Base-by-base conservation (phyloP, 2,888 invertebrate genomes). In the Eumerus sabulonum region DNA sequence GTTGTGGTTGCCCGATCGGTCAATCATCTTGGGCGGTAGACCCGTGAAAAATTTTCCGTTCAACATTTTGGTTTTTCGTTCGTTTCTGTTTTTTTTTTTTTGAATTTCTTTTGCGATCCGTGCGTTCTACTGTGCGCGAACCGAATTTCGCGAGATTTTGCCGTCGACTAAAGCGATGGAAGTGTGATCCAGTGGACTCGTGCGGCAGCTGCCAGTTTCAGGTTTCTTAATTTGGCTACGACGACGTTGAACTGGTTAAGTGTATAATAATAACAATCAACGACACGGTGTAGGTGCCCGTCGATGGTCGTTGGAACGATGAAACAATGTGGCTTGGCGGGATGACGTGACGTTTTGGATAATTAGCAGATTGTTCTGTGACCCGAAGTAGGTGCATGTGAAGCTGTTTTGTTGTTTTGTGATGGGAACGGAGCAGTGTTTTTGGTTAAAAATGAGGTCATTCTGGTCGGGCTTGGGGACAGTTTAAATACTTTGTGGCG, bases 41-140 rank as follows among this genome's bases (percentile, higher is more conserved):
- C 89, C 89, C 54, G 87, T 85, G 59, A 85, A 89, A 83, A 89
- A 89, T 83, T 89, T 89, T 68, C 89, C 89, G 70, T 89, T 89
- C 62, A 87, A 76, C 89, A 89, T 89, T n/a, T n/a, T n/a, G n/a
- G n/a, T n/a, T n/a, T n/a, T n/a, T n/a, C 40, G 19, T 16, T 50
- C 47, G 27, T n/a, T 18, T 11, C 14, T 9, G 18, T 36, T 44
- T 59, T 38, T 14, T 13, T 9, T 12, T 16, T 44, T 54, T 42
- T n/a, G n/a, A n/a, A n/a, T n/a, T 35, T 47, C 17, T 53, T 50
- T 48, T 38, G 14, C 27, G 27, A 7, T n/a, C 11, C 40, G 40
- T 40, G 40, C 38, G 36, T 35, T 27, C 17, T 35, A 53, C 42
- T 50, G 38, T 27, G 13, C 50, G 57, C 62, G 68, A 79, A 79